Conservation (phyloP, 2,797 vertebrate species). For the Cynodonichthys magdalenae region DNA sequence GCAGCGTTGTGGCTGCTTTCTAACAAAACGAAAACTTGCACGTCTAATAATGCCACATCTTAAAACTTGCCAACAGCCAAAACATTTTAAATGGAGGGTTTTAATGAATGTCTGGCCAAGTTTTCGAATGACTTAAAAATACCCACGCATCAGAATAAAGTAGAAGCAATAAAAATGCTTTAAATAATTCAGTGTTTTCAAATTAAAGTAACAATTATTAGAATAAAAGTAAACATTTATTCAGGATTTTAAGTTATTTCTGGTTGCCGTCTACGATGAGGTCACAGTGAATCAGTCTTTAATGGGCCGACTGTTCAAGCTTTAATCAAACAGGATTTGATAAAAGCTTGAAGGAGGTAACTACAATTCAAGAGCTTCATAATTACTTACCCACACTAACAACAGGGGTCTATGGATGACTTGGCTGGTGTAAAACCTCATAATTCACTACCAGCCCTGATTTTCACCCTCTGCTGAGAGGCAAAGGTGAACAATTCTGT, state of each 20-base stretch:
- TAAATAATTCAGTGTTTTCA: conserved; percentile 11
- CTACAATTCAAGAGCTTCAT: not conserved
- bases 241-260: conserved; percentile 5
- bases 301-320: not conserved
- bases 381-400: not conserved
- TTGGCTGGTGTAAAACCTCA: no score
- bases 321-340: not conserved
- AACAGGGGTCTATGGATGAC: not conserved
- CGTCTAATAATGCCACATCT: conserved; percentile 25
- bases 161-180: conserved; percentile 5
- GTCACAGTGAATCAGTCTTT: no score
- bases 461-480: no score
- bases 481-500: no score
- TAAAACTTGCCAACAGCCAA: conserved; percentile 21
- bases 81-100: conserved; percentile 23
- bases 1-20: conserved; percentile 8
- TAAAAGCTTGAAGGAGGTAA: not conserved
- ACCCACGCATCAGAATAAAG: not conserved
- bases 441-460: no score
- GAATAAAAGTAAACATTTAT: conserved; percentile 1
- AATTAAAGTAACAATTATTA: conserved; percentile 2
- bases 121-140: not conserved
- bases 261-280: not conserved
- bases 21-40: conserved; percentile 23
- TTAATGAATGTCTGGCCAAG: conserved; percentile 21